A percentile compares a stretch with the other conserved stretches of the same genome.
Evolutionary conservation across 1,140 invertebrate species (phyloP).

Genomic region (Patella vulgata): DNA sequence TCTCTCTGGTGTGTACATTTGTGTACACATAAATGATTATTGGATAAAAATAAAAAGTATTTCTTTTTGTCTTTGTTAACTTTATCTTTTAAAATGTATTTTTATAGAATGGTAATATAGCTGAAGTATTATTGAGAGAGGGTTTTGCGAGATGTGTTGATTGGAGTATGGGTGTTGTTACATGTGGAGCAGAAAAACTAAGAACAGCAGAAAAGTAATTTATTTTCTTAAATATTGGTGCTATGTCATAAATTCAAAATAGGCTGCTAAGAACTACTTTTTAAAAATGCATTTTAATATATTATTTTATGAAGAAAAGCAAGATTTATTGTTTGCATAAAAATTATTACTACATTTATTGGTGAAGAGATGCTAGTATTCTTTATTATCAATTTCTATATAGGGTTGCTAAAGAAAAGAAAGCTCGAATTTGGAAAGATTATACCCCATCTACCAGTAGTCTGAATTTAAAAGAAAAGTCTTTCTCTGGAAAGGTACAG

Average conservation of each 20-base stretch:
- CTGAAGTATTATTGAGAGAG: slow-evolving; percentile 88
- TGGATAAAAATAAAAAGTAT: no score
- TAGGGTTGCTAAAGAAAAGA: slow-evolving; percentile 85
- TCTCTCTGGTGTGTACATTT: no score
- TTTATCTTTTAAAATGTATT: not conserved
- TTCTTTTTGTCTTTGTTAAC: not conserved
- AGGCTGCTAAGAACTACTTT: no score
- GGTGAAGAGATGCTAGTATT: no score
- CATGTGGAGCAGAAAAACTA: slow-evolving; percentile 82
- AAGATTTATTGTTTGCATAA: no score
- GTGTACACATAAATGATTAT: no score
- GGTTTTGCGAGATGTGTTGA: slow-evolving; percentile 98
- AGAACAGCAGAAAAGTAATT: slow-evolving; percentile 80
- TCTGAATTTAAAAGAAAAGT: slow-evolving; percentile 78
- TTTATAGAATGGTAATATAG: slow-evolving; percentile 87
- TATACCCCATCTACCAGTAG: slow-evolving; percentile 66
- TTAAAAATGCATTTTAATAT: no score
- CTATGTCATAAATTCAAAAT: no score
- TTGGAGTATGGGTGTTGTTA: slow-evolving; percentile 92
- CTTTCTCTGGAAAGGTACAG: slow-evolving; percentile 82
- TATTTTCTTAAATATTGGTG: not conserved
- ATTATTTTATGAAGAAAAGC: no score
- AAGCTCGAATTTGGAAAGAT: slow-evolving; percentile 89
- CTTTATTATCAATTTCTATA: no score
- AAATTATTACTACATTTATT: no score